Conservation (phyloP, 2,797 vertebrate species). For the Bovichtus variegatus region DNA sequence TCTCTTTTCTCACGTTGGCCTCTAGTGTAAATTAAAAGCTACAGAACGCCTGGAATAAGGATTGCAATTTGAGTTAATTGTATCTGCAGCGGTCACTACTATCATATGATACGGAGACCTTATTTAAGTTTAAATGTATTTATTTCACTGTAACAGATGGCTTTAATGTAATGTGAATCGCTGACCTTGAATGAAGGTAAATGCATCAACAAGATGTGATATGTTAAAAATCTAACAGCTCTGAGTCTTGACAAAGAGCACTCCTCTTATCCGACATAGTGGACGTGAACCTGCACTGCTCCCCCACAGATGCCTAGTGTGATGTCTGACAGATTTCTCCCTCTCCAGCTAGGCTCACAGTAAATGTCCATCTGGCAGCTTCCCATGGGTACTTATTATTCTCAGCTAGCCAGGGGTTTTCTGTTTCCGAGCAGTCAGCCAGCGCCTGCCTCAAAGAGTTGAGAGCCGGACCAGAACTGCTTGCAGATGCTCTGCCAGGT, state of each 20-base stretch:
- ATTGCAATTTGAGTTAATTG: too few species aligned
- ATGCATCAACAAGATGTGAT: slow-evolving; percentile 54
- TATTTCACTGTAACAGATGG: slow-evolving; percentile 46
- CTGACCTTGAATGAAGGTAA: slow-evolving; percentile 70
- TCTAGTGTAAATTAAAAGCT: slow-evolving; percentile 46
- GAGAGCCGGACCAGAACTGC: slow-evolving; percentile 75
- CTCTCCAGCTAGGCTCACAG: slow-evolving; percentile 84
- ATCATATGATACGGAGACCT: slow-evolving; percentile 27
- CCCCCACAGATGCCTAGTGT: slow-evolving; percentile 79
- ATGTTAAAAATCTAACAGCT: slow-evolving; percentile 63
- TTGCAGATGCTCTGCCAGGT: slow-evolving; percentile 73
- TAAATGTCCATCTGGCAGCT: slow-evolving; percentile 86
- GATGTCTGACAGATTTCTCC: slow-evolving; percentile 85
- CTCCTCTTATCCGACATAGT: slow-evolving; percentile 68
- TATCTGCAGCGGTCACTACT: neutral
- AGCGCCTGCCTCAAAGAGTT: slow-evolving; percentile 71
- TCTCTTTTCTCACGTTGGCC: slow-evolving; percentile 9
- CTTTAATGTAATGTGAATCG: slow-evolving; percentile 48
- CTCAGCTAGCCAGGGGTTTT: slow-evolving; percentile 83
- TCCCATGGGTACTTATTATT: slow-evolving; percentile 87
- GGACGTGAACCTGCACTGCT: slow-evolving; percentile 76
- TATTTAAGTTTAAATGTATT: slow-evolving; percentile 66
- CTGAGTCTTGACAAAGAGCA: slow-evolving; percentile 69
- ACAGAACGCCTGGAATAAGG: slow-evolving; percentile 13
- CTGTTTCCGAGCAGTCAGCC: slow-evolving; percentile 77